Evolutionary conservation across 2,888 invertebrate species (phyloP), one percentile per base, ranked within the genome.

Genomic region (Amblyjoppa proteus): DNA sequence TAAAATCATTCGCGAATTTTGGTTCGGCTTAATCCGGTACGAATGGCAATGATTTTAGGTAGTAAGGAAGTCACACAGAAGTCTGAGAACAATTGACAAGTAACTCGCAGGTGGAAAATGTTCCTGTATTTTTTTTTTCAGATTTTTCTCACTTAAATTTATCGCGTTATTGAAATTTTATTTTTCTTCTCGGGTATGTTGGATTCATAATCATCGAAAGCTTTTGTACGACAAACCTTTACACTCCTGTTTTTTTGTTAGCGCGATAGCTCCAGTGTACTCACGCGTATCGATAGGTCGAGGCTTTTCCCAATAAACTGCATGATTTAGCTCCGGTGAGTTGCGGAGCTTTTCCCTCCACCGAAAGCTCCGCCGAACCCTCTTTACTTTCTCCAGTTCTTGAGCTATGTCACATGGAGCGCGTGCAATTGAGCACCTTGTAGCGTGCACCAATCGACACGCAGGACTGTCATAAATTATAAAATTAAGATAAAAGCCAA

Each of bases 401-500:
- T 61, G 69, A 76, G 61, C 70, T 61, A 61, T 69, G 77, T 81
- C 86, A 71, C 81, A 71, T 79, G 81, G 49, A 73, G 81, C 86
- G 84, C 83, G 66, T 78, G 85, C 81, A 84, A 86, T 85, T 82
- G 86, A 81, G 45, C 87, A 45, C 45, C 88, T 87, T 87, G 90
- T 88, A 89, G 89, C 89, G 85, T 89, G 89, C 88, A 90, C 87
- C 86, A 1, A 89, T 87, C 87, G 85, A 88, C 75, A 89, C 88
- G 90, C 91, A 92, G 92, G 92, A 92, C 90, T 82, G 86, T 75
- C 93, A 93, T 94, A 93, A 94, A 94, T 94, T 94, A 94, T 94
- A 93, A 92, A 94, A 92, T 93, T 91, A 91, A 90, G 92, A 93
- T 94, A 94, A 94, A 94, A 93, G 94, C 93, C 93, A 94, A 94